Evolutionary conservation across 2,888 invertebrate genomes (phyloP), one percentile per base, ranked within the genome.

Genomic region (Lottia scabra): DNA sequence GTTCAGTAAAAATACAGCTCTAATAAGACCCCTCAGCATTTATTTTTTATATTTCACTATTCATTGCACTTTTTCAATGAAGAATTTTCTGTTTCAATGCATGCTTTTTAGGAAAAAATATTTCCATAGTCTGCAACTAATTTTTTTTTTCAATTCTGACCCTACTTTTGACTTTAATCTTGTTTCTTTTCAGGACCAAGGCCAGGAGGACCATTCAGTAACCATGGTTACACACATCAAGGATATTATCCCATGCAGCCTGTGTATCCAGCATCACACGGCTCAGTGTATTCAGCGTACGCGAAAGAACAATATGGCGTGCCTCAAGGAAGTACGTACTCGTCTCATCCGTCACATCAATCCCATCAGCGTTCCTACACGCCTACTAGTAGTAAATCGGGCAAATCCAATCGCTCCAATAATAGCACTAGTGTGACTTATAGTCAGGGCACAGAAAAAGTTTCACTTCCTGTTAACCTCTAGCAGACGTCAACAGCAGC

Each of bases 221-320:
- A 82, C 78, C 85, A 84, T 26, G 78, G 70, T 19, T 80, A 81
- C 73, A 75, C 82, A 26, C 85, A 86, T 72, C 85, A 86, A 65
- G 87, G 87, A 26, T 87, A 87, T 77, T 85, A 83, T 71, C 86
- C 86, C 30, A 85, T 87, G 85, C 86, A 86, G 77, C 87, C 85
- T 2, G 82, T 85, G 12, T 84, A 82, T 75, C 83, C 82, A 10
- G 72, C 78, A 2, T 69, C 80, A 15, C 80, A 80, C 43, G 81
- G 81, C 13, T 80, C 84, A 0, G 73, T 83, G 16, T 83, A 84
- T 73, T 85, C 84, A 4, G 80, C 76, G 64, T 82, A 80, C 70
- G 76, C 78, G 63, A 79, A 82, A 72, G 83, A 84, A 68, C 79
- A 78, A 27, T 70, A 70, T 62, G 38, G 38, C 38, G 23, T 65